Evolutionary conservation across 2,888 invertebrate species (phyloP).

Genomic region (Punctoribates punctum): DNA sequence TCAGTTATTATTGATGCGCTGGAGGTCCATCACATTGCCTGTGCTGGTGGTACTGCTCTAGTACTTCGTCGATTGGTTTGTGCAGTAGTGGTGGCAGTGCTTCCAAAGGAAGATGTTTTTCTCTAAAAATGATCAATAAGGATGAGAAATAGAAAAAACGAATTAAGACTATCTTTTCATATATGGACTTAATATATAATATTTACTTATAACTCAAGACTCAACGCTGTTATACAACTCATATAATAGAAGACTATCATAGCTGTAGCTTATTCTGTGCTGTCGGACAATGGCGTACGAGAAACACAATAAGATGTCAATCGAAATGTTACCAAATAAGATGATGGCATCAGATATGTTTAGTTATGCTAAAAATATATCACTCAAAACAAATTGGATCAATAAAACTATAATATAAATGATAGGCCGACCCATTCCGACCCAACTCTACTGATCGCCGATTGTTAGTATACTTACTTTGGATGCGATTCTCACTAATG

Average conservation of each 20-base stretch:
- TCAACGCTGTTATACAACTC: background rate
- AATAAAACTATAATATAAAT: conserved; percentile 3
- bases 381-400: conserved; percentile 32
- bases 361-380: conserved; percentile 30
- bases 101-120: conserved; percentile 10
- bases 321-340: conserved; percentile 25
- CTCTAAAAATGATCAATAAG: conserved; percentile 33
- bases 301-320: conserved; percentile 28
- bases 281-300: background rate
- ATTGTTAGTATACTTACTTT: no score
- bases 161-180: conserved; percentile 35
- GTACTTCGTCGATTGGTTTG: background rate
- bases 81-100: background rate
- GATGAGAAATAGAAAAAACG: conserved; percentile 25
- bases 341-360: conserved; percentile 26
- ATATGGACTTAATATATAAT: conserved; percentile 12
- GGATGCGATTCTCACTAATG: no score
- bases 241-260: background rate
- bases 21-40: conserved; percentile 26
- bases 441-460: no score
- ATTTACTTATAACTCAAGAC: conserved; percentile 12
- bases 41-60: background rate
- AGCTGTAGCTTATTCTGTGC: background rate
- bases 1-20: conserved; percentile 37
- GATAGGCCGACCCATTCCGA: no score